These are phyloP conservation scores for Solea senegalensis DNA, from an alignment of 2,113 vertebrate genomes.

Conservation along the genomic window DNA sequence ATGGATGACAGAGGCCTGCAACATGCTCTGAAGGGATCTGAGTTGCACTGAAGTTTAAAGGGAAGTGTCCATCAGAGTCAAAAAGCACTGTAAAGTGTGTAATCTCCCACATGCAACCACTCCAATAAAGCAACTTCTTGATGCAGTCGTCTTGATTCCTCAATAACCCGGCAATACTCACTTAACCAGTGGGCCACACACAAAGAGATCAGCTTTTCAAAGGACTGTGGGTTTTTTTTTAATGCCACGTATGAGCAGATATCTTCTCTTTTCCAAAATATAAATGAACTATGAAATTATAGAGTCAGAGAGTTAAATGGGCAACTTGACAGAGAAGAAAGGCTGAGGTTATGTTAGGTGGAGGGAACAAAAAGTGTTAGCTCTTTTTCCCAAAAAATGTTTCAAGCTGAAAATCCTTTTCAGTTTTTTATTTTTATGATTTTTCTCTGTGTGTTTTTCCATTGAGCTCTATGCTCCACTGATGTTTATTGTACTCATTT, in stretches of 20 bases:
- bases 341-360: conserved; percentile 8
- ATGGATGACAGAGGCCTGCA: conserved; percentile 51
- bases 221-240: not conserved
- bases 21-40: conserved; percentile 66
- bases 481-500: too few species aligned
- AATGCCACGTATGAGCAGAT: not conserved
- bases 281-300: conserved; percentile 14
- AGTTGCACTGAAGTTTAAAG: conserved; percentile 54
- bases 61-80: conserved; percentile 49
- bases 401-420: conserved; percentile 10
- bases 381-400: not conserved
- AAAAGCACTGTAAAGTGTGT: conserved; percentile 45
- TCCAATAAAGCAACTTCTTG: conserved; percentile 4
- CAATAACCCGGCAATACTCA: conserved; percentile 28
- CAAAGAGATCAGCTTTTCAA: conserved; percentile 26
- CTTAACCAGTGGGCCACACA: conserved; percentile 11
- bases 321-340: conserved; percentile 16
- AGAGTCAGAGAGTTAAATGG: conserved; percentile 17
- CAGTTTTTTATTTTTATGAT: too few species aligned
- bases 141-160: conserved; percentile 38
- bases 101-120: conserved; percentile 34
- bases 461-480: too few species aligned
- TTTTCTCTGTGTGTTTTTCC: too few species aligned
- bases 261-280: conserved; percentile 13
- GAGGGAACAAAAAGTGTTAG: not conserved